phyloP scores from a whole-genome alignment of 2,888 invertebrate species.

The Agrilus biguttatus region DNA sequence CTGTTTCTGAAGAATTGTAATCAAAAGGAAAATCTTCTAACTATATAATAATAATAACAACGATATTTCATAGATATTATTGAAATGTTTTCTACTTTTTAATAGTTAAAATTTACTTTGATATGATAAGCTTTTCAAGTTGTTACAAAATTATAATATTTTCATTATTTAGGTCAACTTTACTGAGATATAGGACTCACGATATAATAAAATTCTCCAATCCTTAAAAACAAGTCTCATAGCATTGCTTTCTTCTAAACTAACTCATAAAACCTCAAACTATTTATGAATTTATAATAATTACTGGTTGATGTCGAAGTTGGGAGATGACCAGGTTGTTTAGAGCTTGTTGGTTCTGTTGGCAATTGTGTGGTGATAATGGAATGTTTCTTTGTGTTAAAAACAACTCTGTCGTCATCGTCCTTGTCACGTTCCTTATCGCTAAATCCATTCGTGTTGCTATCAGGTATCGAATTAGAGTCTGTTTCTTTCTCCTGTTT shows the following conservation, averaged over 20 bases:
- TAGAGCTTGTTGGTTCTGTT: constrained; percentile 1
- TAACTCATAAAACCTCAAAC: constrained; percentile 9
- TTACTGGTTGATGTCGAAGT: constrained; percentile 19
- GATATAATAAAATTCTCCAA: no score
- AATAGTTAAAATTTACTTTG: no score
- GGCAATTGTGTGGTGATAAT: constrained; percentile 5
- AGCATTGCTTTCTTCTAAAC: neutral
- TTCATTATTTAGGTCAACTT: no score
- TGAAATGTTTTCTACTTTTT: no score
- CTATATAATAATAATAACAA: no score
- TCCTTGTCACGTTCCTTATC: constrained; percentile 23
- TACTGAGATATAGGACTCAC: no score
- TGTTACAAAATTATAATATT: no score
- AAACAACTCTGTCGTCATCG: constrained; percentile 14
- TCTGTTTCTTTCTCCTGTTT: constrained; percentile 9
- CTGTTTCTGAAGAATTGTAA: no score
- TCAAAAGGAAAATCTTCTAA: no score
- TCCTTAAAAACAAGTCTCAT: no score
- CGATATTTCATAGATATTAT: no score
- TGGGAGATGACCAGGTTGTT: constrained; percentile 10
- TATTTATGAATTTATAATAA: constrained; percentile 10
- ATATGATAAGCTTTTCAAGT: no score
- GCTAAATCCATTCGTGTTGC: constrained; percentile 19
- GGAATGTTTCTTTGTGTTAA: constrained; percentile 5
- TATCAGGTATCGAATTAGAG: constrained; percentile 19